Evolutionary conservation across 2,888 invertebrate species (phyloP), one percentile per base, ranked within the genome.

Genomic region (Eupeodes luniger): DNA sequence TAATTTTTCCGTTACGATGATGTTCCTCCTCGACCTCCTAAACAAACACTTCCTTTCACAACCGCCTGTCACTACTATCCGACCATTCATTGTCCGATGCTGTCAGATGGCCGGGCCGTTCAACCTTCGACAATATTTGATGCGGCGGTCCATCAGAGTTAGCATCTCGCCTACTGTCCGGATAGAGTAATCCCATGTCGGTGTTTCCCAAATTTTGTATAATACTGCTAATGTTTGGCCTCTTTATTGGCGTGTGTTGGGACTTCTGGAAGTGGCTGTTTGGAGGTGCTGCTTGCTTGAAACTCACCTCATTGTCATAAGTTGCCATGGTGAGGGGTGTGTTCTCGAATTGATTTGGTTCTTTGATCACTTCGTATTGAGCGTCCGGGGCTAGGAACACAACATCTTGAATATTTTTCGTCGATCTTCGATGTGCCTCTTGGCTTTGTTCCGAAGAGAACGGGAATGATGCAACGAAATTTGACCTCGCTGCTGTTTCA

Each of bases 341-440:
- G 27, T 64, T 90, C 53, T 90, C 90, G 44, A 90, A 91, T 49
- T 90, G 90, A 77, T 79, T 90, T 16, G 91, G 91, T 85, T 93
- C 93, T 82, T 93, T 92, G 90, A 94, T 93, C 90, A 93, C 91
- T 90, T 96, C 96, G 91, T 96, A 96, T 90, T 96, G 95, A 0
- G 96, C 95, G 90, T 96, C 95, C 0, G 95, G 95, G 0, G 95
- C 95, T 55, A 95, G 91, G 89, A 95, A 95, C 12, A 85, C 85
- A 0, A 93, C 92, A 19, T 91, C 91, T 74, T 91, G 90, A 9
- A 93, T 91, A 70, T 93, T 93, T 89, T 94, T 94, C 0, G 93
- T 94, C 36, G 93, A 93, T 12, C 93, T 91, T 7, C 94, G 92
- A 90, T 93, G 93, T 44, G 94, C 94, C 85, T 94, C 94, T 70